phyloP scores from a whole-genome alignment of 2,113 vertebrate species.

The Thermophis baileyi region DNA sequence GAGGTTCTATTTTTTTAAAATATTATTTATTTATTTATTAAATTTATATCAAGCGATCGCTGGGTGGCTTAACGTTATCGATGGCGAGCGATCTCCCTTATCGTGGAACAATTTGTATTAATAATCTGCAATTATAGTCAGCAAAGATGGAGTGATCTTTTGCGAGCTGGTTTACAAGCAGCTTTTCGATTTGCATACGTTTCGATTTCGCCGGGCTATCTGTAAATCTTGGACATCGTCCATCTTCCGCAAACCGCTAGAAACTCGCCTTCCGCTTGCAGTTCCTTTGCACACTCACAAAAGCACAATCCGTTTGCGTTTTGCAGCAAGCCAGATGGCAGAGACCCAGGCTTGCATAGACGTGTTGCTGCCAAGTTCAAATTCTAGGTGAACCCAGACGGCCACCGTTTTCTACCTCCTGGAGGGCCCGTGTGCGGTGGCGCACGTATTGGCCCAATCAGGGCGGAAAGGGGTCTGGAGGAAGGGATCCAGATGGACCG shows the following conservation, averaged over 20 bases:
- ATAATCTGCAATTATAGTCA: background rate
- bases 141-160: background rate
- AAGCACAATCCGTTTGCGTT: background rate
- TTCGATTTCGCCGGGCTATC: background rate
- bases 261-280: background rate
- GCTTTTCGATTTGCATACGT: background rate
- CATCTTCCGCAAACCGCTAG: background rate
- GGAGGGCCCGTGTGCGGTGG: background rate
- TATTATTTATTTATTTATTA: no score
- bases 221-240: background rate
- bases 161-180: background rate
- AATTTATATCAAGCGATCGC: background rate
- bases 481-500: background rate
- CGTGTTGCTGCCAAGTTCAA: background rate
- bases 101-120: background rate
- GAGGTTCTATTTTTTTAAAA: no score
- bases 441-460: background rate
- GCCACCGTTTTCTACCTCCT: background rate
- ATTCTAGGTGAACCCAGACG: background rate
- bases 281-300: background rate
- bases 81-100: background rate
- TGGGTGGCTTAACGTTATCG: background rate
- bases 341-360: background rate
- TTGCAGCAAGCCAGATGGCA: background rate
- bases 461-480: background rate